A percentile compares a stretch with the other conserved stretches of the same genome.
These are phyloP conservation scores for Latrodectus geometricus DNA, from an alignment of 1,140 invertebrate genomes.

Conservation along the genomic window DNA sequence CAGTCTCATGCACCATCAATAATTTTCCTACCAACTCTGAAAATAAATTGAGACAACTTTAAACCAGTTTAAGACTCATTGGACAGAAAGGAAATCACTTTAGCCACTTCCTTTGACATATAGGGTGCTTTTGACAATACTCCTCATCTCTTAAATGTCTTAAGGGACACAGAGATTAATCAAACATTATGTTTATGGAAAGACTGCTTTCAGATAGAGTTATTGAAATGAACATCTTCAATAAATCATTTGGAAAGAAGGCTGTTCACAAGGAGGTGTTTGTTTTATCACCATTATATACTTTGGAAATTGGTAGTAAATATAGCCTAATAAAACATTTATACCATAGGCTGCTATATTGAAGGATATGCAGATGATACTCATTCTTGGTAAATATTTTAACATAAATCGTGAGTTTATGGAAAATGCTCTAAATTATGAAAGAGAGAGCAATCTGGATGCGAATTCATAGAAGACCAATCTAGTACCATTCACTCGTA, in stretches of 20 bases:
- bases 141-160: background rate
- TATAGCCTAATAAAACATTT: background rate
- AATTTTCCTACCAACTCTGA: background rate
- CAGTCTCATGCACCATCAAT: background rate
- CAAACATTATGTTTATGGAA: background rate
- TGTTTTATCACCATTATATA: background rate
- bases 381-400: background rate
- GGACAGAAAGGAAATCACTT: background rate
- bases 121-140: background rate
- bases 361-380: conserved; percentile 6
- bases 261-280: background rate
- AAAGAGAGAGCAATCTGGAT: background rate
- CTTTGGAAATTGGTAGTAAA: background rate
- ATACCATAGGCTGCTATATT: conserved; percentile 7
- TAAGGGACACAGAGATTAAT: background rate
- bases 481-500: background rate
- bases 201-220: background rate
- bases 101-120: background rate
- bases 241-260: background rate
- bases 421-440: background rate
- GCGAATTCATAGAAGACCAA: background rate
- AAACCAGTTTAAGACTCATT: background rate
- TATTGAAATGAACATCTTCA: background rate
- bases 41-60: background rate
- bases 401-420: background rate